Evolutionary conservation across 2,113 vertebrate genomes (phyloP), one percentile per base, ranked within the genome.

Genomic region (Albula glossodonta): DNA sequence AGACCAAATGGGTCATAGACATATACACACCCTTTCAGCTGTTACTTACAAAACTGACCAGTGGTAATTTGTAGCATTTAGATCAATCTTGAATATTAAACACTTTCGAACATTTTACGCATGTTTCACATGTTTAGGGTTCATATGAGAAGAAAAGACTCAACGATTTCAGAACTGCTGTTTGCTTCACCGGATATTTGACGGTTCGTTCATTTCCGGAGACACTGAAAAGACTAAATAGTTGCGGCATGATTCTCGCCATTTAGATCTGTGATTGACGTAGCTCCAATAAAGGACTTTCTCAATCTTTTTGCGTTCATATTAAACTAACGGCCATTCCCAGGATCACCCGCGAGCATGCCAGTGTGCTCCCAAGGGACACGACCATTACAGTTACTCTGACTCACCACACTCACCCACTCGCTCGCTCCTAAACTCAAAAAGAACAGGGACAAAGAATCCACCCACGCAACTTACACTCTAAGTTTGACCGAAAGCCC

Each of bases 341-440:
- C 70, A 74, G n/a, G 22, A 8, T n/a, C 70, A 25, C 70, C 63
- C 70, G 70, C n/a, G 3, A n/a, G 22, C 70, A 11, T 11, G 70
- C 70, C 70, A 74, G 70, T 7, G 22, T 31, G 70, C 31, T 74
- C 70, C 70, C 70, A n/a, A 22, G 70, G 70, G 70, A 74, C 22
- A 10, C 70, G 9, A 74, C 22, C 70, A 8, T n/a, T 1, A n/a
- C 19, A 4, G 4, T 74, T 10, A n/a, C 25, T 31, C n/a, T 74
- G 70, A 74, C 70, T 74, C 70, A 74, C 70, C 70, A 31, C n/a
- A n/a, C 70, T 25, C 70, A 74, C 70, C 70, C 70, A 74, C 70
- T 74, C 70, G 22, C n/a, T 10, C 3, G 22, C n/a, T 10, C 3
- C 70, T 25, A 31, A 31, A 31, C n/a, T 31, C 70, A 31, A 74